Evolutionary conservation across 1,140 invertebrate species (phyloP).

Genomic region (Drosophila grimshawi): DNA sequence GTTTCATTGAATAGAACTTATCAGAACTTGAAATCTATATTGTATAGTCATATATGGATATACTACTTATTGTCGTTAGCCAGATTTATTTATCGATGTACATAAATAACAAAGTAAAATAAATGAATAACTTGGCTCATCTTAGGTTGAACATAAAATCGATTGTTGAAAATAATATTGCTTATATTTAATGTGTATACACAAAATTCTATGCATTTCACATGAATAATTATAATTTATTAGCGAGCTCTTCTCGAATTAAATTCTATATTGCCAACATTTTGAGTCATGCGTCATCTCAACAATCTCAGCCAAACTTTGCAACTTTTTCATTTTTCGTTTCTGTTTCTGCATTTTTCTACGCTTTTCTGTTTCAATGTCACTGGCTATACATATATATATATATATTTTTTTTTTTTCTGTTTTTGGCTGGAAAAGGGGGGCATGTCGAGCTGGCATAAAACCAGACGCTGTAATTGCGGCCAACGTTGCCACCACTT

Average conservation of each 20-base stretch:
- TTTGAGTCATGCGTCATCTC: constrained; percentile 35
- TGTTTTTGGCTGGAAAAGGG: background rate
- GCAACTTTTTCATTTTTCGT: constrained; percentile 10
- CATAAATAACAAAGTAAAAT: too few species aligned
- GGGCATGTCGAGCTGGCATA: constrained; percentile 20
- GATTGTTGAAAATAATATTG: background rate
- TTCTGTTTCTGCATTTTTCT: constrained; percentile 29
- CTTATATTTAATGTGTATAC: background rate
- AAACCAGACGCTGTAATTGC: constrained; percentile 59
- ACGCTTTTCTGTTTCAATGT: constrained; percentile 57
- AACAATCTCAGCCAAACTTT: constrained; percentile 23
- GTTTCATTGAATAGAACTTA: too few species aligned
- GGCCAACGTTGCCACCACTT: constrained; percentile 29
- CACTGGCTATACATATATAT: constrained; percentile 30
- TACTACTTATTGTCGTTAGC: too few species aligned
- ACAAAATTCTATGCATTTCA: too few species aligned
- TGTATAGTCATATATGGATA: too few species aligned
- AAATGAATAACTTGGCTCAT: too few species aligned
- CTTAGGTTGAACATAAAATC: too few species aligned
- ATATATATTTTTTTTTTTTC: background rate
- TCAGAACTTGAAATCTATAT: too few species aligned
- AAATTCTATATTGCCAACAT: constrained; percentile 17
- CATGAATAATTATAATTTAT: constrained; percentile 2
- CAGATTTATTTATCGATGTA: too few species aligned
- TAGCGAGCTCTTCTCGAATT: constrained; percentile 1